Evolutionary conservation across 2,888 invertebrate species (phyloP).

Genomic region (Trypoxylon attenuatum): DNA sequence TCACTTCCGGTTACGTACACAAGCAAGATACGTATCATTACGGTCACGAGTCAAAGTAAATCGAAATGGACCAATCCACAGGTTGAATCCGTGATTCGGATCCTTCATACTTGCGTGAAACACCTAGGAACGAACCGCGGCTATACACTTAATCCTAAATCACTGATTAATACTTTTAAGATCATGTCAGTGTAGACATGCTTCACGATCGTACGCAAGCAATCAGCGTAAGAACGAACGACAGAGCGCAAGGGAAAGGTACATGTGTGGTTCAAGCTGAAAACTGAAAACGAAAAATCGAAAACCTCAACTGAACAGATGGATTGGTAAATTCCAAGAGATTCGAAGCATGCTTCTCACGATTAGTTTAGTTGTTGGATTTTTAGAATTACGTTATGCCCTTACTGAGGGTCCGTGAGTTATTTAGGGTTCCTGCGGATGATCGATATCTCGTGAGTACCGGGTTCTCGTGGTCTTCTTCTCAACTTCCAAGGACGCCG

Average conservation of each 20-base stretch:
- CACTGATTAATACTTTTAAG: conserved; percentile 18
- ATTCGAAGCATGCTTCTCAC: background rate
- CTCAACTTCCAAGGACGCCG: conserved; percentile 43
- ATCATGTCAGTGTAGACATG: conserved; percentile 3
- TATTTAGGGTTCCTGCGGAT: background rate
- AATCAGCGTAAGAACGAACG: conserved; percentile 29
- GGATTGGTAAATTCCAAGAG: conserved; percentile 11
- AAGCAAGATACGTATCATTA: background rate
- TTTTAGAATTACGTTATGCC: background rate
- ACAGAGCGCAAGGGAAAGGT: conserved; percentile 11
- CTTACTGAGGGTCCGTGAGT: background rate
- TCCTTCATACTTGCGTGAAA: background rate
- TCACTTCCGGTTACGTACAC: background rate
- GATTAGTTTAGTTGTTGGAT: too few relatives aligned
- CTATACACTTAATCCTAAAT: conserved; percentile 20
- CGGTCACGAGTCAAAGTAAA: background rate
- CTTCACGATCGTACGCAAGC: background rate
- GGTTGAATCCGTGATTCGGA: background rate
- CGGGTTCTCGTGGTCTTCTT: conserved; percentile 15
- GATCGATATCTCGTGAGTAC: background rate
- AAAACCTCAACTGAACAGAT: conserved; percentile 10
- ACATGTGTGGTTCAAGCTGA: too few relatives aligned
- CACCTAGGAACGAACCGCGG: conserved; percentile 1
- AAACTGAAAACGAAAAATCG: too few relatives aligned
- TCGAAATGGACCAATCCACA: background rate